phyloP scores from a whole-genome alignment of 2,797 vertebrate species.

The Propithecus perrieri region DNA sequence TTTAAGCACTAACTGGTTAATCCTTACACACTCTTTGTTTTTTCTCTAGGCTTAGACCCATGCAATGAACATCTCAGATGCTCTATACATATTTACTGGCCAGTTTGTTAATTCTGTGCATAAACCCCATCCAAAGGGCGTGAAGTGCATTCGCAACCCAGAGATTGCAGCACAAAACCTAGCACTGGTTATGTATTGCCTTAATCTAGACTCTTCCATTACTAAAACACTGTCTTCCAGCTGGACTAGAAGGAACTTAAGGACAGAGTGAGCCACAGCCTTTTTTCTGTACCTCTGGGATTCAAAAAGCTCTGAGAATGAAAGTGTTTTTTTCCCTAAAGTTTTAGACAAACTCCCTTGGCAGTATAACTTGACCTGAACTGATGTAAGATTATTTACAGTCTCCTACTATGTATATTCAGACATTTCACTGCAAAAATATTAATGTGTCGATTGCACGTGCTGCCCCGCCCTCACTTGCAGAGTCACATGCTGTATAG shows the following conservation, averaged over 20 bases:
- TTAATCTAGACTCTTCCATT: background rate
- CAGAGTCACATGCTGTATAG: background rate
- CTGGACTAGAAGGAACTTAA: background rate
- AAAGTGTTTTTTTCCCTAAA: background rate
- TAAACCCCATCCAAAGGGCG: background rate
- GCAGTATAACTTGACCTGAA: conserved; percentile 28
- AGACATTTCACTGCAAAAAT: conserved; percentile 10
- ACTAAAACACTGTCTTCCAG: background rate
- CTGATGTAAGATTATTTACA: background rate
- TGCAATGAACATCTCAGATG: background rate
- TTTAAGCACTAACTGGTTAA: background rate
- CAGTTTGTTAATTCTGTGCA: background rate
- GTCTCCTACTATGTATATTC: conserved; percentile 24
- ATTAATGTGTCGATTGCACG: background rate
- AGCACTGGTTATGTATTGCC: background rate
- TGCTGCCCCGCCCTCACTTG: background rate
- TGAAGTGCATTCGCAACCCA: background rate
- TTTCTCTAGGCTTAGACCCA: background rate
- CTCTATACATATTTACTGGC: background rate
- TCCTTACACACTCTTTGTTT: background rate
- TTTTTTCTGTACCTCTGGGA: background rate
- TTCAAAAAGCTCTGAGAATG: background rate
- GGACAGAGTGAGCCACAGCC: background rate
- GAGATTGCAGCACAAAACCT: background rate
- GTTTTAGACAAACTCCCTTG: background rate